Percentiles rank a stretch among this genome's conserved stretches.
Evolutionary conservation across 2,113 vertebrate genomes (phyloP).

Genomic region (Paramormyrops kingsleyae): DNA sequence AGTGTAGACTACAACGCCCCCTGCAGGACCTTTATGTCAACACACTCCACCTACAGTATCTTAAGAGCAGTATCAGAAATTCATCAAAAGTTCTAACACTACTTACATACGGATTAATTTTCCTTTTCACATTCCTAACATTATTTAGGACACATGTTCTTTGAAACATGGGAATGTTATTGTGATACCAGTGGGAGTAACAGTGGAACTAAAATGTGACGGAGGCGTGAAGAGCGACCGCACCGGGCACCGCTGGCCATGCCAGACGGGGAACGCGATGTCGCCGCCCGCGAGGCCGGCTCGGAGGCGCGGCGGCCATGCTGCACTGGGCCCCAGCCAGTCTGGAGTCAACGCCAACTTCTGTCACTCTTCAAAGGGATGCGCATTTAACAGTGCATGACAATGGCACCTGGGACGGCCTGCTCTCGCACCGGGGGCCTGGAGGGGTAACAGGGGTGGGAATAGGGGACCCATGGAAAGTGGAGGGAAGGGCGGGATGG

Average conservation of each 20-base stretch:
- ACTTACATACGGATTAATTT: not conserved
- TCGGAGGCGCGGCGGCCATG: not conserved
- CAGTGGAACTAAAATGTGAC: not conserved
- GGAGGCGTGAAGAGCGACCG: not conserved
- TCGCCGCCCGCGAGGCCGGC: not conserved
- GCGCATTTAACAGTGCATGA: slow-evolving; percentile 52
- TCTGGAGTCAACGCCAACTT: slow-evolving; percentile 28
- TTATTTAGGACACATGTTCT: not conserved
- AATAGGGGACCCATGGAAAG: not conserved
- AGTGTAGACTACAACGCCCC: slow-evolving; percentile 47
- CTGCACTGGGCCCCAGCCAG: not conserved
- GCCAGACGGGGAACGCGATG: rapidly evolving
- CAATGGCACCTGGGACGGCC: slow-evolving; percentile 57
- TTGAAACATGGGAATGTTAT: not conserved
- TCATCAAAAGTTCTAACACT: not conserved
- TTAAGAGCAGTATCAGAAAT: not conserved
- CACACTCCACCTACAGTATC: not conserved
- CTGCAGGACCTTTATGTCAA: slow-evolving; percentile 42
- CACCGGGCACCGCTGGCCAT: not conserved
- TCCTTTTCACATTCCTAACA: not conserved
- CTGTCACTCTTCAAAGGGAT: slow-evolving; percentile 63
- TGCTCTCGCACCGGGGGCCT: slow-evolving; percentile 35
- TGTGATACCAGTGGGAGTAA: not conserved
- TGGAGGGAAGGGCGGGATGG: not conserved
- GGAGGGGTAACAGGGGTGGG: not conserved